phyloP scores from a whole-genome alignment of 2,797 vertebrate species.

The Syndactyla subalaris region DNA sequence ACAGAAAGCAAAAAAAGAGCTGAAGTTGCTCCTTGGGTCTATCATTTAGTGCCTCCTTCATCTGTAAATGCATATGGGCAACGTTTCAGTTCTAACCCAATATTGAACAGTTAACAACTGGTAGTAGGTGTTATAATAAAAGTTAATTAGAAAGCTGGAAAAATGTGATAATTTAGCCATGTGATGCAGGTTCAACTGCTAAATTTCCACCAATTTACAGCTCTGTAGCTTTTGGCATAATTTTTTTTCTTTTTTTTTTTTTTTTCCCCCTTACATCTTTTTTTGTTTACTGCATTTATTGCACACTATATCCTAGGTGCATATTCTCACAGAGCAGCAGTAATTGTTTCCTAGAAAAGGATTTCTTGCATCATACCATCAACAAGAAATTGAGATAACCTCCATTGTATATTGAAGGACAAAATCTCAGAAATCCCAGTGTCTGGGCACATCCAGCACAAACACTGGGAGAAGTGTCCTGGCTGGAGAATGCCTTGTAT shows the following conservation, averaged over 20 bases:
- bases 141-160: background rate
- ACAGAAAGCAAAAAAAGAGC: background rate
- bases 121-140: background rate
- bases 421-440: background rate
- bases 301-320: background rate
- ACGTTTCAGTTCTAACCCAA: background rate
- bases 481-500: background rate
- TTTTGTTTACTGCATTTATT: background rate
- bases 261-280: background rate
- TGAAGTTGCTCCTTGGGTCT: background rate
- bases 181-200: background rate
- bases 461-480: background rate
- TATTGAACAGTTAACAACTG: background rate
- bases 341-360: background rate
- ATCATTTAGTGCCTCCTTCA: background rate
- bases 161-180: background rate
- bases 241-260: background rate
- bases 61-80: background rate
- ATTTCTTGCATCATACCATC: background rate
- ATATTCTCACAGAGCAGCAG: background rate
- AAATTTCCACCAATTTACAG: background rate
- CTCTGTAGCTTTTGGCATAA: background rate
- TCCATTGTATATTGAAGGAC: background rate
- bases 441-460: fast-evolving
- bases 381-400: background rate